Conservation (phyloP, 2,797 vertebrate genomes). For the Sciurus vulgaris region DNA sequence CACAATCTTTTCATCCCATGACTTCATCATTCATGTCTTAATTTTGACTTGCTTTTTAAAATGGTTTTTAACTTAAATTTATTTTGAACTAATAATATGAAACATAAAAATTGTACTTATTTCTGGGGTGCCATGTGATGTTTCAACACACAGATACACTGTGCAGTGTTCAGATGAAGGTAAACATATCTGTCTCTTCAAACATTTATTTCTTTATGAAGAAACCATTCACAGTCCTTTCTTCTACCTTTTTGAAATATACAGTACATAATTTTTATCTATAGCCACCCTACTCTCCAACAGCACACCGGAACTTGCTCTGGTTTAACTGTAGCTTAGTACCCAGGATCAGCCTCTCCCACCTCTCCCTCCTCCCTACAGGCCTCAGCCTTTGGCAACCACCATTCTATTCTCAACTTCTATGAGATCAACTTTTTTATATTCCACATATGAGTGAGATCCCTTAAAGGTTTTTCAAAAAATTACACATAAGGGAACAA, state of each 20-base stretch:
- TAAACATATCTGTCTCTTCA: not conserved
- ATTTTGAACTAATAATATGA: not conserved
- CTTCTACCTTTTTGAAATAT: not conserved
- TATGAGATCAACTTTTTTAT: not conserved
- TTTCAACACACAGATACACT: not conserved
- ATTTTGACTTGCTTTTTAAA: constrained; percentile 34
- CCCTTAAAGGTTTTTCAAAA: not conserved
- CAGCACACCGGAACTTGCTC: not conserved
- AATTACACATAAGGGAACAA: not conserved
- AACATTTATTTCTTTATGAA: not conserved
- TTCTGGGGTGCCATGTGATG: not conserved
- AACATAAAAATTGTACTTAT: not conserved
- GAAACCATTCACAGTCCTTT: not conserved
- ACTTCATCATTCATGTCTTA: not conserved
- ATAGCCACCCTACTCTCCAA: not conserved
- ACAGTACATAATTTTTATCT: not conserved
- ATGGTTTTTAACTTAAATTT: not conserved
- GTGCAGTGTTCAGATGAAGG: not conserved
- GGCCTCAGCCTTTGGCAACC: not conserved
- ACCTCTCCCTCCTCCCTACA: not conserved
- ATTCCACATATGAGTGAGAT: not conserved
- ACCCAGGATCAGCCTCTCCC: not conserved
- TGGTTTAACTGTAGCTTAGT: not conserved
- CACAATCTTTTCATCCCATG: not conserved
- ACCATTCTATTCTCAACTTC: not conserved